Percentiles rank a stretch among this genome's conserved stretches.
phyloP scores from a whole-genome alignment of 2,797 vertebrate species.

The Rhinichthys osculus region DNA sequence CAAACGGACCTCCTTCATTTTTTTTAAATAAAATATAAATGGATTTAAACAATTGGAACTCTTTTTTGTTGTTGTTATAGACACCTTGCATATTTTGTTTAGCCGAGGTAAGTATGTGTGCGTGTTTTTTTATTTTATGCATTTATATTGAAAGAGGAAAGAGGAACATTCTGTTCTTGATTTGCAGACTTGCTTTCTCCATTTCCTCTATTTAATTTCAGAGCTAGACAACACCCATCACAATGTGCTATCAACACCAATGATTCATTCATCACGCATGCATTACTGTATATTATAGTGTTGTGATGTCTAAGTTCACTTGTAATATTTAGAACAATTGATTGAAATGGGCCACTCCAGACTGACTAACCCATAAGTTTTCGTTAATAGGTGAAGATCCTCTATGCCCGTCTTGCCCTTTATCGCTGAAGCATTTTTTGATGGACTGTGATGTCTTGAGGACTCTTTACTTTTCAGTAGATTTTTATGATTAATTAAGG shows the following conservation, averaged over 20 bases:
- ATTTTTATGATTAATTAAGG: background rate
- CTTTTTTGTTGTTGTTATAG: background rate
- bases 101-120: background rate
- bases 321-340: background rate
- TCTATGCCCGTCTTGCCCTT: background rate
- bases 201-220: slow-evolving; percentile 21
- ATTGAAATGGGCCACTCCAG: background rate
- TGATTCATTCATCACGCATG: slow-evolving; percentile 4
- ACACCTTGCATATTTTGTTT: background rate
- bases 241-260: background rate
- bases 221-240: slow-evolving; percentile 13
- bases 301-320: background rate
- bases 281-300: background rate
- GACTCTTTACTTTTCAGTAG: background rate
- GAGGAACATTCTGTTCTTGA: slow-evolving; percentile 8
- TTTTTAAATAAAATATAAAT: background rate
- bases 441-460: background rate
- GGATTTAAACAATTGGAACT: background rate
- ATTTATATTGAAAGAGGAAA: slow-evolving; percentile 24
- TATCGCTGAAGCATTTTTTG: background rate
- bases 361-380: background rate
- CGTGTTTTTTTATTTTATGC: background rate
- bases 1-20: background rate
- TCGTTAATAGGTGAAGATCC: background rate
- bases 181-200: background rate